Base-by-base conservation (phyloP, 2,797 vertebrate genomes). In the Botia kubotai region DNA sequence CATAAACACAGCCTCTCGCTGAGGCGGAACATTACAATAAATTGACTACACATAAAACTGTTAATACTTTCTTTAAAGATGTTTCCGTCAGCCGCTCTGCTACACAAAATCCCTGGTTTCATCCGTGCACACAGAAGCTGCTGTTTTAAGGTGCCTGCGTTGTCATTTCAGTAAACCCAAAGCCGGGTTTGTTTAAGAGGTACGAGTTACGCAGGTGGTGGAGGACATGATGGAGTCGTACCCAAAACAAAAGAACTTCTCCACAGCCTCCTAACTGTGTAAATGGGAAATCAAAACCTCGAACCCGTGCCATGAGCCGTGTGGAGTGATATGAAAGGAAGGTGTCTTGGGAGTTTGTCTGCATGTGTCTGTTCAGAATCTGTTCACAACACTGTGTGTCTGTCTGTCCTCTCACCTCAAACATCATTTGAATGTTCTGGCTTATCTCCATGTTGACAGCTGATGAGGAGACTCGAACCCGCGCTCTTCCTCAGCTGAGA, bases 1-100 rank as follows among this genome's bases (percentile, higher is more conserved):
- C 70, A 80, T 55, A n/a, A 79, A 65, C 39, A 33, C 58, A 16
- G 23, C 78, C 60, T 73, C 60, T 67, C 70, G 39, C 29, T 79
- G 69, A 79, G 70, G 46, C 33, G 39, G 14, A 43, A 72, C 66
- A 55, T 79, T 63, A 50, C 26, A 79, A 63, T 39, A 65, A 63
- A 63, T 52, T 72, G 57, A 39, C 69, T 79, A 71, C 52, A 57
- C 55, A 17, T 60, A 66, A 70, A 69, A 65, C 39, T 11, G 17
- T 39, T 68, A 57, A 5, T 4, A 29, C 26, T 48, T 29, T 17
- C 39, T 63, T 73, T 60, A 73, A 66, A 80, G 58, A 57, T 58
- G 19, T 73, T 66, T 57, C 60, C 43, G 7, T 57, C 36, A 33
- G 26, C 14, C 29, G 0, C 36, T 68, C 36, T 68, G 66, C 0